Evolutionary conservation across 64 coral and sea anemone species (phyloP), one percentile per base, ranked within the genome.

Genomic region (Cladopsammia gracilis): DNA sequence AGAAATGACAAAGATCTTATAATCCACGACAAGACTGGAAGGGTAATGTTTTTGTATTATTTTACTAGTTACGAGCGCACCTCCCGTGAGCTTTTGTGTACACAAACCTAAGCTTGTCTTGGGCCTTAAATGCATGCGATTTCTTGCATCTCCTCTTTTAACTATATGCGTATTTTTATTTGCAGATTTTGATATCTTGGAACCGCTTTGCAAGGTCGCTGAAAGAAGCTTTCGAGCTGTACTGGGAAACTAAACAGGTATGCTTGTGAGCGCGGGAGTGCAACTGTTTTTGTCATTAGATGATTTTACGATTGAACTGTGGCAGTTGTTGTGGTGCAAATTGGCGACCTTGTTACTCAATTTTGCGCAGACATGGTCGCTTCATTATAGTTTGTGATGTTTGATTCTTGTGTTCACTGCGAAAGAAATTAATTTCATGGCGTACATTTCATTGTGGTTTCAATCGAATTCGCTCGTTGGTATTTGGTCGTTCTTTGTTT

Each of bases 201-300:
- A 99, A 99, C 81, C 70, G 98, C 58, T 99, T 99, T 94, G 98
- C 98, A 81, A 93, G 98, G 22, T 99, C 98, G n/a, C 80, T 99
- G 46, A 96, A 96, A 56, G 98, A 96, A 90, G 94, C 98, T 48
- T 96, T 99, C 24, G 98, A 99, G 68, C 73, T 96, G 26, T 96
- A 99, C 71, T 89, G 91, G 3, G 98, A 99, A 96, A 87, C 98
- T 0, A 99, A 99, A 45, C 98, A 99, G 91, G 98, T 99, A 92
- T 48, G 83, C 15, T 20, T 22, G 1, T 42, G 7, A 48, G 19
- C 6, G 19, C 9, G 34, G 9, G 26, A 45, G 86, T 49, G 54
- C 15, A 61, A 76, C 25, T 83, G 15, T 94, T 86, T 77, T 52
- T 19, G 60, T 77, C 50, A 92, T 73, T 34, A 76, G 12, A 94